These are phyloP conservation scores for Discoglossus pictus DNA, from an alignment of 2,797 vertebrate species.

Conservation along the genomic window DNA sequence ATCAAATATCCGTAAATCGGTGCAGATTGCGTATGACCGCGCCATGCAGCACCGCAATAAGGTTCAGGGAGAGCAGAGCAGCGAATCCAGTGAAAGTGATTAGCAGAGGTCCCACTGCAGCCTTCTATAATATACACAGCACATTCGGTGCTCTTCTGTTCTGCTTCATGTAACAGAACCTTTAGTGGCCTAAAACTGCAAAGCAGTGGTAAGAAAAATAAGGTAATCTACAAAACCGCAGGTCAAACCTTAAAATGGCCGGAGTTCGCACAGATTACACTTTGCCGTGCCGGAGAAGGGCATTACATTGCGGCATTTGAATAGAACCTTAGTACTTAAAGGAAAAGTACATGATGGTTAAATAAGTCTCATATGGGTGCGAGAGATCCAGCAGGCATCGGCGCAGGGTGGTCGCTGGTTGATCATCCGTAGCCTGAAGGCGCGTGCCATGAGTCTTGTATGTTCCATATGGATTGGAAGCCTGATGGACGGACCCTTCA, in stretches of 20 bases:
- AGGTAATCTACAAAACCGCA: not conserved
- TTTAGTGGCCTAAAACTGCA: no score
- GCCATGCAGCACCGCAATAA: slow-evolving; percentile 99
- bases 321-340: no score
- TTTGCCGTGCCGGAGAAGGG: no score
- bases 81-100: slow-evolving; percentile 96
- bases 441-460: no score
- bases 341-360: no score
- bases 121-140: not conserved
- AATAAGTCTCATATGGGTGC: no score
- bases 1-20: slow-evolving; percentile 98
- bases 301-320: no score
- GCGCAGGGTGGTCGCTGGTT: slow-evolving; percentile 33
- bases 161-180: no score
- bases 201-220: not conserved
- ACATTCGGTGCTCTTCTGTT: not conserved
- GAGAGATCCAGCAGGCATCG: not conserved
- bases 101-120: slow-evolving; percentile 46
- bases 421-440: slow-evolving; percentile 13
- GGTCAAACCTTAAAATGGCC: not conserved
- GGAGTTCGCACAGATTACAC: no score
- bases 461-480: no score
- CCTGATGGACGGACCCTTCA: no score
- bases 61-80: slow-evolving; percentile 97
- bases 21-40: slow-evolving; percentile 96